Evolutionary conservation across 2,113 vertebrate genomes (phyloP), one percentile per base, ranked within the genome.

Genomic region (Mus spicilegus): DNA sequence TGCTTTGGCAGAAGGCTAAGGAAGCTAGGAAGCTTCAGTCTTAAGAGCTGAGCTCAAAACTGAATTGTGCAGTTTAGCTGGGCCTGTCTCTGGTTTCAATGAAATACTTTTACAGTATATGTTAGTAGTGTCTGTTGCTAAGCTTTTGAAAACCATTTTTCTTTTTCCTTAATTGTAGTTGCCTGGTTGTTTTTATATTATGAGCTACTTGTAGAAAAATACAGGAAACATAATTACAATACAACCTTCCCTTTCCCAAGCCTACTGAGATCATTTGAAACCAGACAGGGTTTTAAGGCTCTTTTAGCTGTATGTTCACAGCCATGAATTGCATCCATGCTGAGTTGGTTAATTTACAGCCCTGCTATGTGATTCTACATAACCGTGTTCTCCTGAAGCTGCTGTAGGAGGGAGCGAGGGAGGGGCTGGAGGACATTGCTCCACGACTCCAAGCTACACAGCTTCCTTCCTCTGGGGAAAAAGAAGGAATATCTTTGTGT

Each of bases 141-240:
- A 95, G 96, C 88, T 93, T 97, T 98, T 96, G 96, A 97, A 88
- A 97, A 94, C 80, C 94, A 98, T 95, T 93, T 98, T 97, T 98
- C 96, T 97, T 95, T 61, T 95, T 98, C 96, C 97, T 98, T 98
- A 97, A 98, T 98, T 98, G 97, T 97, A 98, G 97, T 98, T 98
- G 97, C 97, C 95, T 96, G 95, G 97, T 98, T 99, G 98, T 98
- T 98, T 98, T 98, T 96, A 97, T 98, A 98, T 98, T 97, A 98
- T 96, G 97, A 98, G 97, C 97, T 98, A 98, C 98, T 98, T 98
- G 97, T 98, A 98, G 97, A 98, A 98, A 98, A 98, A 98, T 98
- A 98, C 98, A 98, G 98, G 98, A 98, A 98, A 97, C 93, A 89
- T 89, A 98, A 98, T 97, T 98, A 97, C 98, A 98, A 98, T 98